Conservation (phyloP, 2,113 vertebrate genomes). For the Anolis sagrei region DNA sequence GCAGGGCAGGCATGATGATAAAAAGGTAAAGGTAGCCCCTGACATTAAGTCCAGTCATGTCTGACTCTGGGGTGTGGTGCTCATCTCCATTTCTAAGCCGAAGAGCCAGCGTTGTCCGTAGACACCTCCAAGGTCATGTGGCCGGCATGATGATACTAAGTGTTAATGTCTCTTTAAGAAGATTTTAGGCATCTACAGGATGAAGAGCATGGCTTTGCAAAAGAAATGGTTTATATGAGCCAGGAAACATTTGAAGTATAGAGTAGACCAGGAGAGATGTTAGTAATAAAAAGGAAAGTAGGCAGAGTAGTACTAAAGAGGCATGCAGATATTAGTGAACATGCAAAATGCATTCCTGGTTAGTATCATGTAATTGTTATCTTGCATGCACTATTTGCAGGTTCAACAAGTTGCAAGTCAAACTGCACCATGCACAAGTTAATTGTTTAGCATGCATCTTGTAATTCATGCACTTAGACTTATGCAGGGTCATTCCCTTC, state of each 20-base stretch:
- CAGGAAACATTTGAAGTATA: background rate
- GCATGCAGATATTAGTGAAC: background rate
- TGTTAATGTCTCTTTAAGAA: background rate
- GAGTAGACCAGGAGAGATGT: background rate
- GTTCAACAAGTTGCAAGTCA: background rate
- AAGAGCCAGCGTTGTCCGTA: too few species aligned
- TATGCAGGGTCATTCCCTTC: background rate
- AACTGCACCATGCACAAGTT: background rate
- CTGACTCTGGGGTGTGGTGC: too few species aligned
- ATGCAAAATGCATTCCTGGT: background rate
- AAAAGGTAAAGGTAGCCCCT: too few species aligned
- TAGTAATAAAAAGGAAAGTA: conserved; percentile 4
- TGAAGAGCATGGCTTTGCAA: background rate
- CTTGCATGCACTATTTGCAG: background rate
- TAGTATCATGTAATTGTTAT: background rate
- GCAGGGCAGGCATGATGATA: background rate
- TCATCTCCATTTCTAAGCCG: too few species aligned
- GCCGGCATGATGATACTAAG: background rate
- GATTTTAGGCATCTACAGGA: background rate
- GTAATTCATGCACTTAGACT: background rate
- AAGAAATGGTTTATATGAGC: background rate
- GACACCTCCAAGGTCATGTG: too few species aligned
- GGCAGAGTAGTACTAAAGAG: background rate
- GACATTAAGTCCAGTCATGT: too few species aligned
- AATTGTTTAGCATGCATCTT: background rate